phyloP scores from a whole-genome alignment of 2,888 invertebrate species.

The Rhamphomyia laevipes region DNA sequence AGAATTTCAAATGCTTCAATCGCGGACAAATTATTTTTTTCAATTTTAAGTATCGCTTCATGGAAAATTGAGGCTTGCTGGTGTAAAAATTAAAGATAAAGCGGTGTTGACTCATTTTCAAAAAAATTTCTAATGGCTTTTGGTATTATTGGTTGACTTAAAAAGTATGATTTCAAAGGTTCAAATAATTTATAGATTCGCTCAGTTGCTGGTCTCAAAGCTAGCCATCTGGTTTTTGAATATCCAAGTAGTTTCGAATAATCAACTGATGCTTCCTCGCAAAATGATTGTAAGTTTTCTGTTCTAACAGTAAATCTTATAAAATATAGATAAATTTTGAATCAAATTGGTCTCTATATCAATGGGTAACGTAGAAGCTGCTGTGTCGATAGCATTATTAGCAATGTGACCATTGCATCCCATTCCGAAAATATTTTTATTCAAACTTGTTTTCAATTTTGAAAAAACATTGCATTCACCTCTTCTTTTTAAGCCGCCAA shows the following conservation, averaged over 20 bases:
- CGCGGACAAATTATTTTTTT: not conserved
- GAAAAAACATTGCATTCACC: no score
- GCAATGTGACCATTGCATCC: no score
- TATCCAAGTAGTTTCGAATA: constrained; percentile 2
- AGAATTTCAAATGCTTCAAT: not conserved
- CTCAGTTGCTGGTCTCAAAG: not conserved
- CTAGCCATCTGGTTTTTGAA: constrained; percentile 1
- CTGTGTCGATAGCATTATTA: no score
- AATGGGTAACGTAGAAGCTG: no score
- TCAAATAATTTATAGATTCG: not conserved
- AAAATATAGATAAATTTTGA: not conserved
- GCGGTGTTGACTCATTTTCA: not conserved
- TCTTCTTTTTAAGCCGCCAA: no score
- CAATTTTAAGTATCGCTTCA: not conserved
- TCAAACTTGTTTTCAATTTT: no score
- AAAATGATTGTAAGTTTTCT: no score
- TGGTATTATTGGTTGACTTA: not conserved
- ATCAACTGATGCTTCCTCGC: not conserved
- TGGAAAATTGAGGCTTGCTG: not conserved
- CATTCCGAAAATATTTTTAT: no score
- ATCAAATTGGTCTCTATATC: no score
- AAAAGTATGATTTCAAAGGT: constrained; percentile 1
- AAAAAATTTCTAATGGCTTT: not conserved
- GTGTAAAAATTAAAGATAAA: not conserved
- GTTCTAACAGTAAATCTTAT: not conserved